These are phyloP conservation scores for Puffinus mauretanicus DNA, from an alignment of 2,113 vertebrate species.

Conservation along the genomic window DNA sequence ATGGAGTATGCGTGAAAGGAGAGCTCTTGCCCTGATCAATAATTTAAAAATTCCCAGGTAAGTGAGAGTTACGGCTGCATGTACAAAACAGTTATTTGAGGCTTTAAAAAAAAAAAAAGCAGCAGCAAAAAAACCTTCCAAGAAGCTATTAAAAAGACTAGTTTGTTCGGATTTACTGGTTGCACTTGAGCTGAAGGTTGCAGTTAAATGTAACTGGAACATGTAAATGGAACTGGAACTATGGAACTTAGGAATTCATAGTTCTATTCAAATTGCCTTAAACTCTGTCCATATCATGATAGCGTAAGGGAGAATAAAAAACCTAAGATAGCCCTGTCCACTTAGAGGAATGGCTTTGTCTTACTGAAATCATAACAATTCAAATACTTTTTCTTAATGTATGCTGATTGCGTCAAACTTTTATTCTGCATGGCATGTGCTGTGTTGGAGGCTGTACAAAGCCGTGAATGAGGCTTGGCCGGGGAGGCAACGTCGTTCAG, in stretches of 20 bases:
- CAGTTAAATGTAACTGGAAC: background rate
- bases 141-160: background rate
- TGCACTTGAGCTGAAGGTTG: background rate
- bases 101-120: background rate
- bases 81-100: background rate
- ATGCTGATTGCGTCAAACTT: background rate
- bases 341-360: background rate
- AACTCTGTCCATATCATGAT: background rate
- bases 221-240: too few species aligned
- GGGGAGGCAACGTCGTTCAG: background rate
- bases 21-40: constrained; percentile 17
- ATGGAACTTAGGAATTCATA: background rate
- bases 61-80: background rate
- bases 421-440: fast-evolving
- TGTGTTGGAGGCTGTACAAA: background rate
- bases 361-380: background rate
- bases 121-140: background rate
- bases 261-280: background rate
- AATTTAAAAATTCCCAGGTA: constrained; percentile 10
- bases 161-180: background rate
- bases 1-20: background rate
- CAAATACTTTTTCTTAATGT: background rate
- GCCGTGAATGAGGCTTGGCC: background rate
- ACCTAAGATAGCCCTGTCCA: background rate
- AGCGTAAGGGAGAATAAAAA: background rate